Conservation (phyloP, 2,797 vertebrate species). For the Halcyon badia region DNA sequence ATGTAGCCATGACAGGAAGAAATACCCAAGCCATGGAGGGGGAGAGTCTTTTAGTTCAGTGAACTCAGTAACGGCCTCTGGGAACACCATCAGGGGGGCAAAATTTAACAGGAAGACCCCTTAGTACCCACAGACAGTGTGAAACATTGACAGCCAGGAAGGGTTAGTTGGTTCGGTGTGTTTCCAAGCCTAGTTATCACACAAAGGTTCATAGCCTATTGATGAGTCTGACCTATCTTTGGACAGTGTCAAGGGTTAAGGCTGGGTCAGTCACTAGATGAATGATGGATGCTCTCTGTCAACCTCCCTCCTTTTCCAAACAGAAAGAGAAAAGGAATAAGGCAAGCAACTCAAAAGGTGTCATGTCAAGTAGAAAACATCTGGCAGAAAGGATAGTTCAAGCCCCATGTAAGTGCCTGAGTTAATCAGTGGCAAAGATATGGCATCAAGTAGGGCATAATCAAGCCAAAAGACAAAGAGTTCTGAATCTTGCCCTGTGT, state of each 20-base stretch:
- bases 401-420: not conserved
- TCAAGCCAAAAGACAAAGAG: constrained; percentile 15
- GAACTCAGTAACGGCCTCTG: not conserved
- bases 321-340: not conserved
- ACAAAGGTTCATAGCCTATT: fast-evolving
- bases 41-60: not conserved
- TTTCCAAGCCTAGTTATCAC: not conserved
- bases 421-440: not conserved
- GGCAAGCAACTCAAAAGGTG: not conserved
- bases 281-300: not conserved
- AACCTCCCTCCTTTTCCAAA: not conserved
- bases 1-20: not conserved
- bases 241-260: not conserved
- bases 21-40: not conserved
- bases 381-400: not conserved
- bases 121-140: not conserved
- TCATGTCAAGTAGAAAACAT: not conserved
- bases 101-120: not conserved
- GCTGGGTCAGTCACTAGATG: not conserved
- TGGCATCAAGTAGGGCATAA: not conserved
- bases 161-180: fast-evolving
- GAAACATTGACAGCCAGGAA: not conserved
- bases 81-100: not conserved
- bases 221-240: not conserved
- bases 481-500: not conserved